These are phyloP conservation scores for Triplophysa yarkandensis DNA, from an alignment of 2,797 vertebrate species.

Conservation along the genomic window DNA sequence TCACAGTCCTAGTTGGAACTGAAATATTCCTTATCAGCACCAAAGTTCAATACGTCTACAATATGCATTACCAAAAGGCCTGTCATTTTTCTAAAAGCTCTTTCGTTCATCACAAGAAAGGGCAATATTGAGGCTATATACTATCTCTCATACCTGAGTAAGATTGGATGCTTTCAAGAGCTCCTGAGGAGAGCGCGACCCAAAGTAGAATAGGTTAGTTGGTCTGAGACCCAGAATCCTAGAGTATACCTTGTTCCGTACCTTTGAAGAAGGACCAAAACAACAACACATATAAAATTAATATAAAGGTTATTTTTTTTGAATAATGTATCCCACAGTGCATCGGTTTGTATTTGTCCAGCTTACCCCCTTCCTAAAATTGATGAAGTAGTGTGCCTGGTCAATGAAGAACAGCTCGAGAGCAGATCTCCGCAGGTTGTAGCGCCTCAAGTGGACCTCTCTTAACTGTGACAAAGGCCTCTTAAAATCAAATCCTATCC, in stretches of 20 bases:
- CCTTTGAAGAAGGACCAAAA: constrained; percentile 65
- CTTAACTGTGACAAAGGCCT: constrained; percentile 90
- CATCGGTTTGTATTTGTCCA: neutral
- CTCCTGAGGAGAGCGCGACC: constrained; percentile 93
- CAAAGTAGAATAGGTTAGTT: constrained; percentile 86
- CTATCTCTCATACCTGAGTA: constrained; percentile 81
- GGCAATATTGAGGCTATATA: neutral
- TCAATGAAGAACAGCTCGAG: constrained; percentile 98
- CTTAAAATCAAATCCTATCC: constrained; percentile 93
- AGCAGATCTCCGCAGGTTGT: constrained; percentile 93
- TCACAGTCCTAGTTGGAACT: too few relatives aligned
- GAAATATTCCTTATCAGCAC: neutral
- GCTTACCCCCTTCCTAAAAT: constrained; percentile 88
- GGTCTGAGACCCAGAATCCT: constrained; percentile 88
- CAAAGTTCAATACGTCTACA: neutral
- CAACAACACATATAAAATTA: neutral
- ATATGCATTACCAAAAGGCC: neutral
- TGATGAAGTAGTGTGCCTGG: constrained; percentile 97
- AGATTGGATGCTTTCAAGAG: constrained; percentile 92
- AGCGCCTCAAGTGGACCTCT: constrained; percentile 93
- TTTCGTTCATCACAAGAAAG: neutral
- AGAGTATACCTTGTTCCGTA: constrained; percentile 93
- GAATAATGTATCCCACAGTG: neutral
- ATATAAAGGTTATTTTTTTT: neutral
- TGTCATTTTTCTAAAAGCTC: neutral